phyloP scores from a whole-genome alignment of 2,113 vertebrate species.

The Felis chaus region DNA sequence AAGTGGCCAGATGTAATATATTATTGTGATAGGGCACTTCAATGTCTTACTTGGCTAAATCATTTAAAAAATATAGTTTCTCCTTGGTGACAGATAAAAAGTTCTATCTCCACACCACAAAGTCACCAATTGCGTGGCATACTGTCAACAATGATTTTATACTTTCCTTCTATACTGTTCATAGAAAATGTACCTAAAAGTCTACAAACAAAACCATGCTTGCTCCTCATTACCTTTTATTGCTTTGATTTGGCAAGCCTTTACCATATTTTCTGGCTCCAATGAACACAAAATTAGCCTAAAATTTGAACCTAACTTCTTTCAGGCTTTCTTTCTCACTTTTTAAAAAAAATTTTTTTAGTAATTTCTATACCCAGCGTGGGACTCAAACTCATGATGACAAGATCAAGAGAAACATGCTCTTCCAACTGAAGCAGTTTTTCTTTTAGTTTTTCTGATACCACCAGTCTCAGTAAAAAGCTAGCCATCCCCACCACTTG shows the following conservation, averaged over 20 bases:
- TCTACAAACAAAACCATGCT: conserved; percentile 64
- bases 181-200: conserved; percentile 55
- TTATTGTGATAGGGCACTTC: conserved; percentile 65
- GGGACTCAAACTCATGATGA: background rate
- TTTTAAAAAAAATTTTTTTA: background rate
- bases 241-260: conserved; percentile 55
- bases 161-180: conserved; percentile 58
- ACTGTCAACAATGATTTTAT: conserved; percentile 46
- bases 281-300: conserved; percentile 30
- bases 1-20: conserved; percentile 69
- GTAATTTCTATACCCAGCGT: background rate
- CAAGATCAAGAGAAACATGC: background rate
- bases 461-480: background rate
- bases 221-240: conserved; percentile 61
- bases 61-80: conserved; percentile 75
- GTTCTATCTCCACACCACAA: conserved; percentile 74
- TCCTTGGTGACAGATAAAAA: conserved; percentile 70
- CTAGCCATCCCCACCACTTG: background rate
- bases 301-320: background rate
- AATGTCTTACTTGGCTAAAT: conserved; percentile 68
- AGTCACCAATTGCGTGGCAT: conserved; percentile 62
- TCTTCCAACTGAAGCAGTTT: background rate
- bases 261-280: conserved; percentile 35
- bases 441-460: background rate
- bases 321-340: background rate